phyloP scores from a whole-genome alignment of 2,888 invertebrate species.

The Nebria salina region DNA sequence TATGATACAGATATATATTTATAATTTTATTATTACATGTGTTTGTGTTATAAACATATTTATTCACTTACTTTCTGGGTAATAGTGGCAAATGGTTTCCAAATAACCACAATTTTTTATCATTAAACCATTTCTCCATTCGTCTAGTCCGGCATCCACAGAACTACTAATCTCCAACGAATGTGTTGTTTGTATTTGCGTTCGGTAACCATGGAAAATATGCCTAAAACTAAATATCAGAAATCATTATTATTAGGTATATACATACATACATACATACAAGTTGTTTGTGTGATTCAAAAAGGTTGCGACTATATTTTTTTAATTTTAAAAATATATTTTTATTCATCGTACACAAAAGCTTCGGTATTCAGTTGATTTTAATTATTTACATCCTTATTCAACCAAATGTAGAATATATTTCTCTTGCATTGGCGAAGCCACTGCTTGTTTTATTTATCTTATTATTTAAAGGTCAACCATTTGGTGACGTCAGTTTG shows the following conservation, averaged over 20 bases:
- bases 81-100: conserved; percentile 87
- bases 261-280: too few species aligned
- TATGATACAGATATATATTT: too few species aligned
- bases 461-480: neutral
- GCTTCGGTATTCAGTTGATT: too few species aligned
- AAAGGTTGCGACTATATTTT: too few species aligned
- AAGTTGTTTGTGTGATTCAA: too few species aligned
- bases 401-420: too few species aligned
- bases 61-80: conserved; percentile 76
- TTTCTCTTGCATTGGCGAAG: too few species aligned
- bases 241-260: conserved; percentile 37
- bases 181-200: conserved; percentile 40
- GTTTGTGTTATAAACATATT: neutral
- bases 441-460: neutral
- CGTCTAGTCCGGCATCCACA: conserved; percentile 47
- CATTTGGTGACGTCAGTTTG: neutral
- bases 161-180: conserved; percentile 23
- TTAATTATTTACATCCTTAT: too few species aligned
- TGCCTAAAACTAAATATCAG: conserved; percentile 27
- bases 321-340: too few species aligned
- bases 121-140: conserved; percentile 95
- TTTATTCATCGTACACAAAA: too few species aligned
- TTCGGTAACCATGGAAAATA: conserved; percentile 26
- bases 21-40: neutral
- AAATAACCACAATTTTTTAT: conserved; percentile 90